phyloP scores from a whole-genome alignment of 2,113 vertebrate species.

The Myrmecobius fasciatus region DNA sequence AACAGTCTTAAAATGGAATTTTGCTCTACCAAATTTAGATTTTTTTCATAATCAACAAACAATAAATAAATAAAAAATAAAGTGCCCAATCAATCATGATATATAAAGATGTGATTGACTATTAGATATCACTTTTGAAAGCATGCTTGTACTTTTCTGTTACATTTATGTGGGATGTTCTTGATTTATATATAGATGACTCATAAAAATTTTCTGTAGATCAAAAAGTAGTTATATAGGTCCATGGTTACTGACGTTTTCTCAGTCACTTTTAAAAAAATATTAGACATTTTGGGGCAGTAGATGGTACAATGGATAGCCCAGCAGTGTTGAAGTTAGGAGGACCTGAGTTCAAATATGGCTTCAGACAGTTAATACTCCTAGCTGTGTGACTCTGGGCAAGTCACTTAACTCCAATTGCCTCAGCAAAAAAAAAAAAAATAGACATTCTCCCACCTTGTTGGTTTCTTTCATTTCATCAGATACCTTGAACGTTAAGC shows the following conservation, averaged over 20 bases:
- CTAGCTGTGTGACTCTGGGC: too few species aligned
- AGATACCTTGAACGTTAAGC: not conserved
- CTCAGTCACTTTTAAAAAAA: not conserved
- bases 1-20: not conserved
- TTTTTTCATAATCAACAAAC: not conserved
- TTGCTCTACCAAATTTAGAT: not conserved
- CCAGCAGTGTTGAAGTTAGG: too few species aligned
- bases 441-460: not conserved
- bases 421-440: too few species aligned
- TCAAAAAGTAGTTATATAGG: not conserved
- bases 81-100: not conserved
- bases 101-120: not conserved
- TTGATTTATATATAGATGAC: not conserved
- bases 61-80: too few species aligned
- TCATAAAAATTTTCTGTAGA: not conserved
- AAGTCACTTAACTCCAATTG: too few species aligned
- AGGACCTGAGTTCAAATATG: too few species aligned
- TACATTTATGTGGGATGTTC: not conserved
- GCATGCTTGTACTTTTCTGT: not conserved
- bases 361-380: too few species aligned
- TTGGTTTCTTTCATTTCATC: not conserved
- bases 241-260: not conserved
- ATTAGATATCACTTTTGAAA: not conserved
- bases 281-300: not conserved
- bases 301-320: too few species aligned